Evolutionary conservation across 2,888 invertebrate species (phyloP), one percentile per base, ranked within the genome.

Genomic region (Drosophila fungiperda): DNA sequence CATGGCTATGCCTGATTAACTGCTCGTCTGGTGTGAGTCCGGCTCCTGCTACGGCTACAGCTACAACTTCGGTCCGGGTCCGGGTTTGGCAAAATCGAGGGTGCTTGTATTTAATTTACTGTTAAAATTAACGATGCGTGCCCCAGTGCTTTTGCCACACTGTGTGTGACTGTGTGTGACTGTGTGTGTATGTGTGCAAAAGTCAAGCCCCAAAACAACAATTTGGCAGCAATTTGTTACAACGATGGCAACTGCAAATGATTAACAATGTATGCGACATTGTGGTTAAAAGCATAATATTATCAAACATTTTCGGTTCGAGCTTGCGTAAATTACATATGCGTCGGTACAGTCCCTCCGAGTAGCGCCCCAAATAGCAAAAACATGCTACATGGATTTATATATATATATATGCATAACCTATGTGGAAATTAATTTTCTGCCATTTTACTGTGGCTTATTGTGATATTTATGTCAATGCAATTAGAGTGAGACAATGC

Each of bases 191-290:
- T 76, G 65, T 83, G 74, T 64, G 66, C 58, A 64, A 78, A 71
- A 78, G 77, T 78, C 77, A 78, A 75, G 79, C 79, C 79, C 83
- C 72, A 82, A 80, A 85, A 87, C 83, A 89, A 85, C 82, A 89
- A 80, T 87, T 89, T 87, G 89, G 82, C 85, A 85, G 80, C 89
- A 83, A 89, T 87, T 87, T 87, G 89, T 85, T 80, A 80, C 89
- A 87, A 80, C 67, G 60, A 64, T 72, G 82, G 89, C 82, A 78
- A 87, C 87, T 89, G 87, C 85, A 87, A 83, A 87, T 87, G 87
- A 87, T 89, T 89, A 87, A 87, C 87, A 87, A 87, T 85, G 83
- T 85, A 81, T 76, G 75, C 81, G 83, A 85, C 83, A 80, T 89
- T 87, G 85, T 81, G 82, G 89, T 83, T 84, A 83, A 89, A 81